These are phyloP conservation scores for Xiphophorus maculatus DNA, from an alignment of 2,113 vertebrate species.

Conservation along the genomic window DNA sequence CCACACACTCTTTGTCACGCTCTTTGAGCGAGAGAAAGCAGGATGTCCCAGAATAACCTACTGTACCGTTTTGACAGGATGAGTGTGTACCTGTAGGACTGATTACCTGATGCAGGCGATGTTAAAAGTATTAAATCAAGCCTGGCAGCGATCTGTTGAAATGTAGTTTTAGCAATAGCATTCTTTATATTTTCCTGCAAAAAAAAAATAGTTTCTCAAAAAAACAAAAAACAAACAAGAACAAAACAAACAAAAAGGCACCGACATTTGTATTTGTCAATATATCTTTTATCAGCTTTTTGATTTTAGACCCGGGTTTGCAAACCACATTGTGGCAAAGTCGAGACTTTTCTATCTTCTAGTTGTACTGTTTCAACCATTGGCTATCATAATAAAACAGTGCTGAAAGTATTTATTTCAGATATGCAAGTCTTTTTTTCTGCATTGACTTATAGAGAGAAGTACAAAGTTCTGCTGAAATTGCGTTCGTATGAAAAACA, in stretches of 20 bases:
- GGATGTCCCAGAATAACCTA: not conserved
- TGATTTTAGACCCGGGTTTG: not conserved
- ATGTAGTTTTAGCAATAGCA: not conserved
- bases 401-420: not conserved
- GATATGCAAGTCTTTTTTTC: not conserved
- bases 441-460: not conserved
- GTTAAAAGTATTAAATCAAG: not conserved
- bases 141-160: not conserved
- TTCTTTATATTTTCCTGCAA: too few species aligned
- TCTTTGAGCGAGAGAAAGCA: not conserved
- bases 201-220: too few species aligned
- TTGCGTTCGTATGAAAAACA: too few species aligned
- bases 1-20: not conserved
- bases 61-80: not conserved
- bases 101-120: not conserved
- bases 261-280: not conserved
- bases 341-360: too few species aligned
- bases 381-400: not conserved
- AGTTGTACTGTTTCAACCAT: too few species aligned
- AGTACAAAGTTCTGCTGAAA: too few species aligned
- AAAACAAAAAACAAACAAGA: too few species aligned
- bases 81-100: not conserved
- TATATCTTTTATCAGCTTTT: not conserved
- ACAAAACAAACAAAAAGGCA: too few species aligned
- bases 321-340: not conserved